Conservation (phyloP, 2,797 vertebrate genomes). For the Pangasius mekongensis region DNA sequence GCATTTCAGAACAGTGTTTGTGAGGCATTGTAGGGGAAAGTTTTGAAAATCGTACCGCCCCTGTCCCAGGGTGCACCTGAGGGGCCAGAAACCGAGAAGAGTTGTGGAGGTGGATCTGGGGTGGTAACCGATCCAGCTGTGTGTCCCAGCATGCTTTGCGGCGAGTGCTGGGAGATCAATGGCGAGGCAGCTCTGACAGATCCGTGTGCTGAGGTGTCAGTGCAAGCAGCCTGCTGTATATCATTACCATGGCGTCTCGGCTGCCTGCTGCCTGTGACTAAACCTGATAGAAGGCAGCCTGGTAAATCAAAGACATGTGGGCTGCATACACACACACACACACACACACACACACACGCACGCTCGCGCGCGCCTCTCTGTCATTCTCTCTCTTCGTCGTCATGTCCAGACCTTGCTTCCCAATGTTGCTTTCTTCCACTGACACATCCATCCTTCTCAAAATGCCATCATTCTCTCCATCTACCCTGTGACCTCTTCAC, state of each 20-base stretch:
- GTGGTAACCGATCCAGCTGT: conserved; percentile 56
- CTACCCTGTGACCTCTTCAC: not conserved
- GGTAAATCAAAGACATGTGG: conserved; percentile 45
- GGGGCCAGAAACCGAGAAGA: not conserved
- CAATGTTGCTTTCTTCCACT: conserved; percentile 22
- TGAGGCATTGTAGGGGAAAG: not conserved
- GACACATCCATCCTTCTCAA: conserved; percentile 33
- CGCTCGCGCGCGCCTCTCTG: conserved; percentile 19
- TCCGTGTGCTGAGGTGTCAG: conserved; percentile 63
- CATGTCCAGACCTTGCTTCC: conserved; percentile 43
- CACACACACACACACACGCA: conserved; percentile 30
- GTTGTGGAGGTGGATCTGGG: conserved; percentile 7
- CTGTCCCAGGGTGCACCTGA: not conserved
- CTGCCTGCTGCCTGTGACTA: conserved; percentile 57
- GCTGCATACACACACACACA: not conserved
- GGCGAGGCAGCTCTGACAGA: conserved; percentile 62
- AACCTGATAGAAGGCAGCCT: conserved; percentile 63
- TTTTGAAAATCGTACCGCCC: not conserved
- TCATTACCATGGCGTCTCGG: conserved; percentile 62
- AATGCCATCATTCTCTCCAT: conserved; percentile 42
- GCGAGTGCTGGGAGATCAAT: conserved; percentile 60
- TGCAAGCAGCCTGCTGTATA: conserved; percentile 64
- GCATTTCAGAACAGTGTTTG: conserved; percentile 13
- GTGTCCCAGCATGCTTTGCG: conserved; percentile 63
- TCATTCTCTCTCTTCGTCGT: conserved; percentile 34